Evolutionary conservation across 2,797 vertebrate species (phyloP).

Genomic region (Sciurus carolinensis): DNA sequence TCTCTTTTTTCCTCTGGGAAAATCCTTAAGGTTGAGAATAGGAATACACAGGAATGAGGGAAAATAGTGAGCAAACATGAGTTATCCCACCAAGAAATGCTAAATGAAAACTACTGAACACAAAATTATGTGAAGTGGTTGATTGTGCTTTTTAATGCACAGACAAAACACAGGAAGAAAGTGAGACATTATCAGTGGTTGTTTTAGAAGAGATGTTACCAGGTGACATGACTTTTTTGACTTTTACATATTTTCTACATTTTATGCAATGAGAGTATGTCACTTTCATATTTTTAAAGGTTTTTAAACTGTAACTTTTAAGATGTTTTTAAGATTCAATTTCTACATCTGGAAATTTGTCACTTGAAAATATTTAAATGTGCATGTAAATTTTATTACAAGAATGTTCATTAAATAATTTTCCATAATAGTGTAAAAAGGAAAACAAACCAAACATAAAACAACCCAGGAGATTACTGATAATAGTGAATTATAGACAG

Average conservation of each 20-base stretch:
- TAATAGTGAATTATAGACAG: background rate
- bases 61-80: background rate
- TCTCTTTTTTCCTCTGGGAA: background rate
- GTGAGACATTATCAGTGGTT: background rate
- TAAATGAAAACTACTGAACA: background rate
- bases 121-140: background rate
- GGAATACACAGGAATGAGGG: background rate
- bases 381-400: background rate
- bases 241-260: background rate
- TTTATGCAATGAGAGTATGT: background rate
- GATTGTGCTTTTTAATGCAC: background rate
- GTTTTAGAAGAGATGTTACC: background rate
- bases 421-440: background rate
- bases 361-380: background rate
- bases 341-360: background rate
- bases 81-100: background rate
- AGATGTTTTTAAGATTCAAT: background rate
- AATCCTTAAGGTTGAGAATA: background rate
- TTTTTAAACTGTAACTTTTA: background rate
- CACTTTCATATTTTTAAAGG: background rate
- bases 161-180: background rate
- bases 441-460: background rate
- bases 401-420: background rate
- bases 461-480: background rate
- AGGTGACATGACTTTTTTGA: background rate